Evolutionary conservation across 1,140 invertebrate species (phyloP).

Genomic region (Trachymyrmex septentrionalis): DNA sequence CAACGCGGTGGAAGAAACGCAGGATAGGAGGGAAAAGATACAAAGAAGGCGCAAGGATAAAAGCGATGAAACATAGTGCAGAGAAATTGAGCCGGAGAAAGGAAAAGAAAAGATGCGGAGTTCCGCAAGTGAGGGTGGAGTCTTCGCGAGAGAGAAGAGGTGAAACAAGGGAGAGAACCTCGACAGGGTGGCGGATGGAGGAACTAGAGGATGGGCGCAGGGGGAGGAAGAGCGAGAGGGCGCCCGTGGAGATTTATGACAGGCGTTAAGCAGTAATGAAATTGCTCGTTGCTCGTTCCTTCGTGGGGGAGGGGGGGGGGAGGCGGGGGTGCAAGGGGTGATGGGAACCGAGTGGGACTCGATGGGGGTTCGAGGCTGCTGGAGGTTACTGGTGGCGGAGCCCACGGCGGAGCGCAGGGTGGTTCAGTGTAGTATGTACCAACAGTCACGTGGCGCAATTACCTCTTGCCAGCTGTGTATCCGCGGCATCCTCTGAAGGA

Average conservation of each 20-base stretch:
- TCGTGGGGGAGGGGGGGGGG: too few species aligned
- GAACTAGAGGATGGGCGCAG: conserved; percentile 44
- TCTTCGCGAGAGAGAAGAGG: conserved; percentile 59
- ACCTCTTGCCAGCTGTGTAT: conserved; percentile 79
- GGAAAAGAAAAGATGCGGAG: conserved; percentile 56
- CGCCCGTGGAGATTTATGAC: conserved; percentile 85
- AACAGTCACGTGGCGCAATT: conserved; percentile 82
- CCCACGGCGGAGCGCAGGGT: conserved; percentile 59
- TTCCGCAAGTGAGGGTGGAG: conserved; percentile 59
- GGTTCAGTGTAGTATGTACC: conserved; percentile 72
- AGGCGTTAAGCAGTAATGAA: conserved; percentile 87
- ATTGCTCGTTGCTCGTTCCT: conserved; percentile 87
- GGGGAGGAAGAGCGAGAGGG: conserved; percentile 71
- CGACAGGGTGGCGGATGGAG: conserved; percentile 67
- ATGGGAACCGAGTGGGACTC: conserved; percentile 77
- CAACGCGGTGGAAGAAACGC: background rate
- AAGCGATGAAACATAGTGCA: conserved; percentile 74
- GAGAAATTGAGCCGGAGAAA: conserved; percentile 64
- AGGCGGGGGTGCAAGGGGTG: conserved; percentile 74
- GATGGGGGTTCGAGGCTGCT: conserved; percentile 76
- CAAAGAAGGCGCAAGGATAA: conserved; percentile 71
- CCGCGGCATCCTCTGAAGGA: conserved; percentile 80
- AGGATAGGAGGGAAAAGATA: background rate
- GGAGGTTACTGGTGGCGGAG: conserved; percentile 58
- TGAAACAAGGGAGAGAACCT: conserved; percentile 72